Base-by-base conservation (phyloP, 2,113 vertebrate species). In the Platysteira castanea region DNA sequence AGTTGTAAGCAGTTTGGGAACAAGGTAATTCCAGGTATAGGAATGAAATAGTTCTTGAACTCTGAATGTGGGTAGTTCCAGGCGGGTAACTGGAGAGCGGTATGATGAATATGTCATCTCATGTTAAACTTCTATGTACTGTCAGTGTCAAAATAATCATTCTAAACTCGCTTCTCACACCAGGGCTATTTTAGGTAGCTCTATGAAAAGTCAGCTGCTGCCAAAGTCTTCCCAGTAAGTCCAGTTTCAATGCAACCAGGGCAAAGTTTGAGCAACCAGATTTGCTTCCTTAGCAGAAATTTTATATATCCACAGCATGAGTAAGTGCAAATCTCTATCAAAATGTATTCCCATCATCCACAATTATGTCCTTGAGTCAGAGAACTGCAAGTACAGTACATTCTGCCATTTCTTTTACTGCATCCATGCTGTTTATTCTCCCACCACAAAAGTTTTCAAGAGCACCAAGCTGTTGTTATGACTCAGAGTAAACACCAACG, bases 401-500 rank as follows among this genome's bases (percentile, higher is more conserved):
- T 95, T 96, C 96, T 96, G 96, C 86, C 17, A 23, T 87, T 92
- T 92, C 92, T 97, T 90, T 87, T 93, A 75, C 73, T 96, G 92
- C 94, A 96, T 81, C 88, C 92, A 94, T 90, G 92, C 92, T 96
- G 96, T 96, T 95, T 95, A 92, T 95, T 96, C 93, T 96, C 96
- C 96, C 85, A 96, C 93, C 79, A 90, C 83, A 84, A 79, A 96
- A 97, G 89, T 95, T 97, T 97, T 96, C 89, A 90, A 96, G 91
- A 97, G 89, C 82, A 97, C 74, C 94, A 97, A 97, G 95, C 97
- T 98, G 95, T 98, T 98, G 96, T 95, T 97, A 96, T 98, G 96
- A 98, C 87, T 98, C 96, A 98, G 96, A 96, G 93, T 94, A 82
- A 97, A 97, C 95, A 97, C 92, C 87, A 97, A 96, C 92, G 93